Evolutionary conservation across 1,140 invertebrate species (phyloP).

Genomic region (Hycleus phaleratus): DNA sequence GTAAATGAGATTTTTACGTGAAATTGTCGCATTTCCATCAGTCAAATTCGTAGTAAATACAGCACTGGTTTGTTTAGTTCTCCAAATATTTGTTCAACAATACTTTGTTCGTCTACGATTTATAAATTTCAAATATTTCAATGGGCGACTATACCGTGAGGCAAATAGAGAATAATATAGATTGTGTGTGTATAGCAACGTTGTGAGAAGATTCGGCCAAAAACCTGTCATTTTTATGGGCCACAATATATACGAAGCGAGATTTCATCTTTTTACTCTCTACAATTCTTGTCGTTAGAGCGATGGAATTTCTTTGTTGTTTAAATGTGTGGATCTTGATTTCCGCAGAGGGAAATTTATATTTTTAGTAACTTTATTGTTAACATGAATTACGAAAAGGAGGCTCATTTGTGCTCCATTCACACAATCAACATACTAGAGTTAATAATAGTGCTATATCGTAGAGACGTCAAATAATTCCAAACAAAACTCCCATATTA

Average conservation of each 20-base stretch:
- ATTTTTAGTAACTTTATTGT: constrained; percentile 16
- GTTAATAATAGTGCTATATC: too few species aligned
- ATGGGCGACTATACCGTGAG: constrained; percentile 10
- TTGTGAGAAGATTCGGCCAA: constrained; percentile 25
- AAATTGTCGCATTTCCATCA: too few species aligned
- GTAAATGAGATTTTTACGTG: too few species aligned
- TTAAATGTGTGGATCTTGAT: constrained; percentile 27
- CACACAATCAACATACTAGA: too few species aligned
- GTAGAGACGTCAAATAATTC: too few species aligned
- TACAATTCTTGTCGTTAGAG: not conserved
- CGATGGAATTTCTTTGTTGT: constrained; percentile 26
- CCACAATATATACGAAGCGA: constrained; percentile 23
- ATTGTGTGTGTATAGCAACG: constrained; percentile 18
- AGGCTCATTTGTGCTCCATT: too few species aligned
- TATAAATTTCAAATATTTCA: too few species aligned
- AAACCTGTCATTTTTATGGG: constrained; percentile 30
- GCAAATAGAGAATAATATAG: constrained; percentile 21
- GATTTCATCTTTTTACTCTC: constrained; percentile 27
- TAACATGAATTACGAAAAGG: constrained; percentile 3
- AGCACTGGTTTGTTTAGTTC: too few species aligned
- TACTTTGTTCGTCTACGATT: too few species aligned
- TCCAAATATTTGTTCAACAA: too few species aligned
- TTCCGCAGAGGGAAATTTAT: constrained; percentile 31
- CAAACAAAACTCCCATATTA: too few species aligned
- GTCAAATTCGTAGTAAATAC: too few species aligned